These are phyloP conservation scores for Bubo blakistoni DNA, from an alignment of 2,113 vertebrate genomes.

Conservation along the genomic window DNA sequence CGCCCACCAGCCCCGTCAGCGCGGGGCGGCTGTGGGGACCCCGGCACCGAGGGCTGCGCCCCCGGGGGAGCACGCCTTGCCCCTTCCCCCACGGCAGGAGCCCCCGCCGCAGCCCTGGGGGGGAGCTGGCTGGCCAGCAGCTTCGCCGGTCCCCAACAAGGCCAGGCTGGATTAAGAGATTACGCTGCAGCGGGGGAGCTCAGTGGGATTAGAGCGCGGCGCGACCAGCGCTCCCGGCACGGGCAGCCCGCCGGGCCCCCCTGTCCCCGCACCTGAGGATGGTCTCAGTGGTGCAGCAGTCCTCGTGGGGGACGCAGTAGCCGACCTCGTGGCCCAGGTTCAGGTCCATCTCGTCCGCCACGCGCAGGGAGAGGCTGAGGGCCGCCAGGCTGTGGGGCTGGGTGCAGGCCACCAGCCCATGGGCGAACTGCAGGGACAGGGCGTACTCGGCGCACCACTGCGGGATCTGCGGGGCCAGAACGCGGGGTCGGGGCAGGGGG, in stretches of 20 bases:
- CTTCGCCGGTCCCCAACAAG: rapidly evolving
- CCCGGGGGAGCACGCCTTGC: rapidly evolving
- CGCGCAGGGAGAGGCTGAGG: conserved; percentile 84
- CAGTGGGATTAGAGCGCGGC: background rate
- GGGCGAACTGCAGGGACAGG: conserved; percentile 81
- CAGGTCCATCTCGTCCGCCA: conserved; percentile 97
- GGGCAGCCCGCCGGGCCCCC: background rate
- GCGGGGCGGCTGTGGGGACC: rapidly evolving
- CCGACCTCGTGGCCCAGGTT: conserved; percentile 93
- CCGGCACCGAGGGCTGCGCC: background rate
- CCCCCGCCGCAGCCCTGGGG: background rate
- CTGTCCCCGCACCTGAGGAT: conserved; percentile 81
- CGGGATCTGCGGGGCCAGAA: conserved; percentile 77
- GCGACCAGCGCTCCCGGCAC: rapidly evolving
- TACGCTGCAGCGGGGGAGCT: background rate
- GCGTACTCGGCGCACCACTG: conserved; percentile 95
- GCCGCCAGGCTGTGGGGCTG: conserved; percentile 87
- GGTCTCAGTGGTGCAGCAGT: conserved; percentile 87
- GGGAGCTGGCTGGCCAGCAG: background rate
- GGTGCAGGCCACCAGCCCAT: conserved; percentile 86
- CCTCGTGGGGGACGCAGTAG: conserved; percentile 90
- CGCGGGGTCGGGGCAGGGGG: rapidly evolving
- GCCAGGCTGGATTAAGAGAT: conserved; percentile 42
- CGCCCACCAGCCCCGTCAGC: rapidly evolving
- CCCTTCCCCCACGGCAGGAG: background rate